Evolutionary conservation across 2,113 vertebrate species (phyloP), one percentile per base, ranked within the genome.

Genomic region (Apteryx owenii): DNA sequence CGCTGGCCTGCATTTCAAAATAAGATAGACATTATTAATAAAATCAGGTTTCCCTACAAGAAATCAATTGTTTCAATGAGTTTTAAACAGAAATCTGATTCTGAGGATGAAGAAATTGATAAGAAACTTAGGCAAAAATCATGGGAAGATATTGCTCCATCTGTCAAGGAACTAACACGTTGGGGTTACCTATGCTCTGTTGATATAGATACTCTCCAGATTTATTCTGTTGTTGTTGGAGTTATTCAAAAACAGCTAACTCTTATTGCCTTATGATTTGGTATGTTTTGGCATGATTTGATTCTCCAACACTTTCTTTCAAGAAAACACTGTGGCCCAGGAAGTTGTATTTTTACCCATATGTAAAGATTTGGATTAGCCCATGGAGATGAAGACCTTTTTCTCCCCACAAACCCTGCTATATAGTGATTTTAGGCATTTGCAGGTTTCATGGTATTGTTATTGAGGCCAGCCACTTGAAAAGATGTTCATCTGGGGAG

Each of bases 301-400:
- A 5, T 61, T 89, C 38, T 87, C 31, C 36, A 46, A 60, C 56
- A 29, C 69, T 62, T 56, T 85, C 19, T 83, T 44, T 95, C 64
- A 93, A 58, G 29, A 64, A 19, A 9, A 4, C 5, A 4, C 23
- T 79, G 38, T 6, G 17, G 7, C 53, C 9, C 31, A 66, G 23
- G n/a, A 26, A 38, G 3, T 53, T 80, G 4, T 16, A 5, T 38
- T 29, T 72, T 85, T 26, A 51, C 10, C 3, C 15, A 22, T 1
- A 28, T 25, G 22, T 13, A 15, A 80, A 80, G 29, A 40, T 22
- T 5, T 29, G 22, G 14, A 66, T 9, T n/a, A 42, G 31, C 62
- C 23, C 15, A 3, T 0, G 0, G 40, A 71, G 28, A 5, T 16
- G 12, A 12, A 83, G 40, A 62, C 3, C 5, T 53, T 73, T 78